Base-by-base conservation (phyloP, 2,797 vertebrate species). In the Lophotriccus pileatus region DNA sequence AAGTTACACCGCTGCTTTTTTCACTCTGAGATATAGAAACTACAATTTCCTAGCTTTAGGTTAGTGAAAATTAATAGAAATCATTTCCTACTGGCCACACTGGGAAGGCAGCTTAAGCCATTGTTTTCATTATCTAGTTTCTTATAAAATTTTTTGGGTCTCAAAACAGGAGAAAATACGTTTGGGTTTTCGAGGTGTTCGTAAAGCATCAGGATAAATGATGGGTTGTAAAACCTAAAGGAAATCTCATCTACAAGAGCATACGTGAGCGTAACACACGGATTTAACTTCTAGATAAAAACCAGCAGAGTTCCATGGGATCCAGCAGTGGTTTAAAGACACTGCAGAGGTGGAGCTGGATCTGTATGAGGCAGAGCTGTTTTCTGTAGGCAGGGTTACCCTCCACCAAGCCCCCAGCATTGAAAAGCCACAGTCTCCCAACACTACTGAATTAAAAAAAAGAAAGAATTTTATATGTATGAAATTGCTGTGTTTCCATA, bases 261-360 rank as follows among this genome's bases (percentile, higher is more conserved):
- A 27, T 0, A 5, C 8, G 10, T 9, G 55, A 21, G 13, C 9
- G 60, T 22, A 41, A 43, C 14, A 64, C 20, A 49, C 10, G 3
- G 6, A 52, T 16, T 85, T 74, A 50, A 36, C 17, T 44, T 20
- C 43, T 21, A 73, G 43, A 83, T 55, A 37, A 89, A 82, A 73
- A 6, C 2, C 36, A 46, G 15, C 22, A 46, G 28, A 49, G 66
- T 5, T 4, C 10, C 22, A 23, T 25, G 58, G 78, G 44, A 41
- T n/a, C 18, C 47, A 53, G 16, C 7, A 24, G 41, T 2, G 12
- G 6, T 55, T 59, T 73, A 56, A 30, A 67, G 58, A 56, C 39
- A 55, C 4, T 3, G 32, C 32, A 47, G 11, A 32, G 1, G 0
- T 2, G 22, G 28, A 46, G 47, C 11, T 68, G 2, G 2, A n/a